Percentiles rank a stretch among this genome's conserved stretches.
Conservation (phyloP, 2,888 invertebrate species). For the Microchrysa polita region DNA sequence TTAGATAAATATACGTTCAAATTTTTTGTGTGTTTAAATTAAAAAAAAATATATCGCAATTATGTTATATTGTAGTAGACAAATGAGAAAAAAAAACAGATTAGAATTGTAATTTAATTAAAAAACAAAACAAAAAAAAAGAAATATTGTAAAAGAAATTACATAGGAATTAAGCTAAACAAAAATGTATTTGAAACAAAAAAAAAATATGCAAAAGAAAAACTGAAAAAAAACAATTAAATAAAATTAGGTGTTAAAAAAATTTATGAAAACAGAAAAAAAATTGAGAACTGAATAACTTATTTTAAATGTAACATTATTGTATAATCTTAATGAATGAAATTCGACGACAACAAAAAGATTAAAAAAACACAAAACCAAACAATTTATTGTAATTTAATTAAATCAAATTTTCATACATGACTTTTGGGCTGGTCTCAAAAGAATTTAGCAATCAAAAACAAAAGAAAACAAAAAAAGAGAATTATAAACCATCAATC, state of each 20-base stretch:
- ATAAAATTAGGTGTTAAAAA: constrained; percentile 40
- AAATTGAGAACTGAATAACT: constrained; percentile 43
- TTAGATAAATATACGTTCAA: constrained; percentile 42
- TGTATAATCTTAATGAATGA: constrained; percentile 19
- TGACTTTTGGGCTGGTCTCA: constrained; percentile 49
- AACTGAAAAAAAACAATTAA: constrained; percentile 29
- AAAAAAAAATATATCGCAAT: constrained; percentile 27
- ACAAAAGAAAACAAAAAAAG: constrained; percentile 40
- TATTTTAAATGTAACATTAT: constrained; percentile 43
- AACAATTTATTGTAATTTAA: constrained; percentile 41
- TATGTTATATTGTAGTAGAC: constrained; percentile 19
- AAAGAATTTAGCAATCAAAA: constrained; percentile 46
- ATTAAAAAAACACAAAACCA: too few relatives aligned
- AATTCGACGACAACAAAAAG: constrained; percentile 6
- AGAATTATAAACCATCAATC: constrained; percentile 39
- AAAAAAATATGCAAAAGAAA: not conserved
- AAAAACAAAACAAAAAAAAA: too few relatives aligned
- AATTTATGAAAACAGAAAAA: constrained; percentile 28
- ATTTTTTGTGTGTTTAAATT: constrained; percentile 49
- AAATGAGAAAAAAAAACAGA: constrained; percentile 24
- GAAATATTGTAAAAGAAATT: constrained; percentile 11
- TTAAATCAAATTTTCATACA: constrained; percentile 46
- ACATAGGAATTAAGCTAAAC: constrained; percentile 11
- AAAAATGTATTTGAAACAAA: constrained; percentile 33
- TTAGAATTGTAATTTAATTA: constrained; percentile 34